phyloP scores from a whole-genome alignment of 2,888 invertebrate species.

The Drosophila suboccidentalis region DNA sequence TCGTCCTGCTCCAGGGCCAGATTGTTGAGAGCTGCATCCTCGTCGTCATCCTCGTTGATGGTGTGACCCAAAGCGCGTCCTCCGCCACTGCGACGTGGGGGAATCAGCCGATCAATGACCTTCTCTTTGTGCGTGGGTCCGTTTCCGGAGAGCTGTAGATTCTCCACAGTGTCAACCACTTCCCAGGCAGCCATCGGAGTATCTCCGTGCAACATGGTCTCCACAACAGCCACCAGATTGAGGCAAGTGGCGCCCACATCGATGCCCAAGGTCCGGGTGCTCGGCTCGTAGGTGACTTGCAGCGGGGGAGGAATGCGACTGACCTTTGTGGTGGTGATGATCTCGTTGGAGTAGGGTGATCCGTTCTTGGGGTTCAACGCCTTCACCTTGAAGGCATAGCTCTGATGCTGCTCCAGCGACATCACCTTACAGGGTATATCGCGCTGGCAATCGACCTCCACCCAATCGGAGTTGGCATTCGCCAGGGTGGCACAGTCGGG shows the following conservation, averaged over 20 bases:
- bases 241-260: slow-evolving; percentile 93
- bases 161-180: slow-evolving; percentile 89
- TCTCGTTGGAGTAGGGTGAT: slow-evolving; percentile 94
- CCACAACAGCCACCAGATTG: slow-evolving; percentile 91
- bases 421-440: slow-evolving; percentile 96
- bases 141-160: slow-evolving; percentile 90
- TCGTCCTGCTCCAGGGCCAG: slow-evolving; percentile 89
- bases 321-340: slow-evolving; percentile 92
- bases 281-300: slow-evolving; percentile 93
- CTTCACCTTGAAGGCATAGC: slow-evolving; percentile 95
- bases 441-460: slow-evolving; percentile 94
- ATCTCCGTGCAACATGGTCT: slow-evolving; percentile 88
- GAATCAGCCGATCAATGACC: slow-evolving; percentile 88
- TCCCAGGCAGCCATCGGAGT: slow-evolving; percentile 88
- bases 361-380: slow-evolving; percentile 95
- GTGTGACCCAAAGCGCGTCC: slow-evolving; percentile 87
- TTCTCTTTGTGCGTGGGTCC: slow-evolving; percentile 90
- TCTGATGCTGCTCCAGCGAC: slow-evolving; percentile 93
- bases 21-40: slow-evolving; percentile 87
- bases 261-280: slow-evolving; percentile 91
- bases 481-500: slow-evolving; percentile 88
- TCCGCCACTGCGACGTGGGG: slow-evolving; percentile 85
- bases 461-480: slow-evolving; percentile 89
- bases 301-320: slow-evolving; percentile 93
- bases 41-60: slow-evolving; percentile 75